phyloP scores from a whole-genome alignment of 2,888 invertebrate genomes.

The Tridacna crocea region DNA sequence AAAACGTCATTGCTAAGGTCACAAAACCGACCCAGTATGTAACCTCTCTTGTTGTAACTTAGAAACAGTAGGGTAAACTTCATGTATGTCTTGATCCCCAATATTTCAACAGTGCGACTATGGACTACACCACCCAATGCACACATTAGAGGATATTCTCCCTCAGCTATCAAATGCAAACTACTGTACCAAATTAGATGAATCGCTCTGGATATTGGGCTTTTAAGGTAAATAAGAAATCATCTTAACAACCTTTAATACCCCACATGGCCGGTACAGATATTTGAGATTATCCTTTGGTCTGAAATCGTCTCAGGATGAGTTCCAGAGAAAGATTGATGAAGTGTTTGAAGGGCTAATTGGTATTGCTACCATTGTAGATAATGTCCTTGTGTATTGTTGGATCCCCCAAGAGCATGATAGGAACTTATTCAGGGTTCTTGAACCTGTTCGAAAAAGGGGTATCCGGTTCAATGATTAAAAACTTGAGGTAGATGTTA shows the following conservation, averaged over 20 bases:
- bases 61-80: no score
- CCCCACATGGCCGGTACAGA: neutral
- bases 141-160: neutral
- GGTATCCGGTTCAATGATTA: slow-evolving; percentile 39
- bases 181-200: neutral
- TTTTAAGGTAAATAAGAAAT: neutral
- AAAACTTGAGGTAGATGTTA: slow-evolving; percentile 35
- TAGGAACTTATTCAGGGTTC: neutral
- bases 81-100: no score
- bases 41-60: neutral
- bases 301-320: neutral
- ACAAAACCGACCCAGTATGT: neutral
- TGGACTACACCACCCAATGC: neutral
- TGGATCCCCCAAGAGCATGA: neutral
- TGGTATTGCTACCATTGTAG: slow-evolving; percentile 16
- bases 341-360: neutral
- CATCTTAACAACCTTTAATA: neutral
- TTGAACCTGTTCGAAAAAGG: neutral
- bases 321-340: neutral
- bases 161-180: neutral
- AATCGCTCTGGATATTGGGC: neutral
- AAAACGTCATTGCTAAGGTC: neutral
- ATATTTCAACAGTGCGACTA: no score
- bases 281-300: neutral
- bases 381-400: neutral